Evolutionary conservation across 2,797 vertebrate species (phyloP), one percentile per base, ranked within the genome.

Genomic region (Acipenser oxyrinchus): DNA sequence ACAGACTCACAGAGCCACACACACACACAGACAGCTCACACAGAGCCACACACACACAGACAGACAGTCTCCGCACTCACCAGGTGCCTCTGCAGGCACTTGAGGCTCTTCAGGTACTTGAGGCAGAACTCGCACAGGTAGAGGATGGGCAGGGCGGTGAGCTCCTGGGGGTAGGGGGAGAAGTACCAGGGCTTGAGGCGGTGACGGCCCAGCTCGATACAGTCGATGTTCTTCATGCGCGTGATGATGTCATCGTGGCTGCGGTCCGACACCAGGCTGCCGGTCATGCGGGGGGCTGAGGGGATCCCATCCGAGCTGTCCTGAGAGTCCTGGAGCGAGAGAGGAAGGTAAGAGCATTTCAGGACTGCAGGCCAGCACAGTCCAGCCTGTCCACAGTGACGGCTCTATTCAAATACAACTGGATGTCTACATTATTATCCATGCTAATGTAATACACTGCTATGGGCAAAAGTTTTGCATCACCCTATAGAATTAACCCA

Each of bases 121-220:
- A 98, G 94, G 83, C 95, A 98, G 86, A 98, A 98, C 84, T 98
- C 95, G 78, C 95, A 98, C 82, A 98, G 90, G 86, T 97, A 98
- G 80, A 98, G 93, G 69, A 98, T 93, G 1, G 96, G 96, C 65
- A 98, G 67, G 0, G 93, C 69, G 55, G 95, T 97, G 18, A 98
- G 91, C 75, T 98, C 95, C 81, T 97, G 96, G 0, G 96, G 95
- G 85, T 97, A 97, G 0, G 96, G 96, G 0, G 94, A 95, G 81
- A 98, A 98, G 88, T 98, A 98, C 96, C 96, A 97, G 48, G 96
- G 95, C 82, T 98, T 98, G 70, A 98, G 87, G 73, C 95, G 85
- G 77, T 97, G 95, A 0, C 95, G 90, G 52, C 96, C 96, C 48
- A 98, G 84, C 84, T 97, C 96, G 48, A 98, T 98, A 68, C 94